Evolutionary conservation across 2,888 invertebrate genomes (phyloP).

Genomic region (Spodoptera littoralis): DNA sequence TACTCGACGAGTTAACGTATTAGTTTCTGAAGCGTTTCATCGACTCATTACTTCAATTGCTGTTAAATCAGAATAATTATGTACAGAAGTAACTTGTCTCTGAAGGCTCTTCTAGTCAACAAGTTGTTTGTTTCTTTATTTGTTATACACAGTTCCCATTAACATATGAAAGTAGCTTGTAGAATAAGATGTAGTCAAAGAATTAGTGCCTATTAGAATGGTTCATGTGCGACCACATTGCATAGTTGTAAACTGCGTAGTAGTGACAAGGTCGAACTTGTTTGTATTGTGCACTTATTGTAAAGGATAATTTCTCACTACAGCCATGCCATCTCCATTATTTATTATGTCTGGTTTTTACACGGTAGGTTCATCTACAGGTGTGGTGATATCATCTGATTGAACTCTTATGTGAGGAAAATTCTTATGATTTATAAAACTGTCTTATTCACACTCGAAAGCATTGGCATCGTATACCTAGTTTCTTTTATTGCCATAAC

Average conservation of each 20-base stretch:
- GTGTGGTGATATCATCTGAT: not conserved
- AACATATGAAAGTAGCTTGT: conserved; percentile 32
- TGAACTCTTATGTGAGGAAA: not conserved
- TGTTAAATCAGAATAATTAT: too few species aligned
- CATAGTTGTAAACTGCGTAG: conserved; percentile 52
- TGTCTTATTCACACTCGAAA: too few species aligned
- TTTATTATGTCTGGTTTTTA: conserved; percentile 8
- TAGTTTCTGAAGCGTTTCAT: too few species aligned
- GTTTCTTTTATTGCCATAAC: too few species aligned
- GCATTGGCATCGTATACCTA: too few species aligned
- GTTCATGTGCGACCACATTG: conserved; percentile 31
- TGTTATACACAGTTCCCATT: conserved; percentile 15
- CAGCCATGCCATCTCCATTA: conserved; percentile 6
- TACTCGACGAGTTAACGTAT: too few species aligned
- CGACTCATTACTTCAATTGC: too few species aligned
- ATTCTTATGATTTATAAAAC: not conserved
- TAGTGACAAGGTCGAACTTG: conserved; percentile 55
- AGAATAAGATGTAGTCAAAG: conserved; percentile 46
- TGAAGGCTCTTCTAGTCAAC: not conserved
- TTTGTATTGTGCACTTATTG: conserved; percentile 34
- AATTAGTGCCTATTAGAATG: conserved; percentile 61
- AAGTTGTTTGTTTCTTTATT: conserved; percentile 10
- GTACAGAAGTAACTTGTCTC: too few species aligned
- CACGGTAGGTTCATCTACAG: not conserved
- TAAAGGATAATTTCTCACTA: conserved; percentile 36